Conservation (phyloP, 2,113 vertebrate genomes). For the Lasiurus cinereus region DNA sequence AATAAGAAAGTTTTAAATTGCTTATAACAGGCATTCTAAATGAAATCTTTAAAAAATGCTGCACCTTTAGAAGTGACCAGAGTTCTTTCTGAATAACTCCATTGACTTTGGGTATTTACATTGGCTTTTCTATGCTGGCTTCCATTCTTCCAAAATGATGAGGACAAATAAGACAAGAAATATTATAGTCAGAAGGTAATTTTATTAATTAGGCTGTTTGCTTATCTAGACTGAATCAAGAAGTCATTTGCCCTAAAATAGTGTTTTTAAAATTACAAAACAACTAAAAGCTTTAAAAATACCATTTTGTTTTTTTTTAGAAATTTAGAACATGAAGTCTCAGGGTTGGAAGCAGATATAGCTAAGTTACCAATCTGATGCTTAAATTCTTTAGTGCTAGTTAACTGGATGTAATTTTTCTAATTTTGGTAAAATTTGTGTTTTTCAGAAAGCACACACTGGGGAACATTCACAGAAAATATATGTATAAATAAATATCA, state of each 20-base stretch:
- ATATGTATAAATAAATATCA: not conserved
- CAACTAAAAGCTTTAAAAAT: conserved; percentile 51
- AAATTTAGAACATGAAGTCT: not conserved
- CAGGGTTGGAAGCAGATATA: not conserved
- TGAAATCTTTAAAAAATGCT: conserved; percentile 58
- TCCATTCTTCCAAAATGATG: conserved; percentile 76
- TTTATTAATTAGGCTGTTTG: conserved; percentile 74
- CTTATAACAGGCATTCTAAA: conserved; percentile 60
- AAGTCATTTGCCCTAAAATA: conserved; percentile 38
- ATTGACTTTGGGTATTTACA: conserved; percentile 76
- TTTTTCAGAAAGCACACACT: conserved; percentile 56
- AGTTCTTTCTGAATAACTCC: conserved; percentile 82
- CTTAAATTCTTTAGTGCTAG: conserved; percentile 21
- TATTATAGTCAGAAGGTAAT: conserved; percentile 67
- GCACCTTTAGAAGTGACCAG: conserved; percentile 72
- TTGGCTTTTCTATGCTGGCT: conserved; percentile 77
- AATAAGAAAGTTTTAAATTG: conserved; percentile 62
- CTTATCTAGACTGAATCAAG: conserved; percentile 58
- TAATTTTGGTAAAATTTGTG: conserved; percentile 31
- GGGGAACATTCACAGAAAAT: not conserved
- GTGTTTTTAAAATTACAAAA: conserved; percentile 66
- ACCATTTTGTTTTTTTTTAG: not conserved
- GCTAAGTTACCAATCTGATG: not conserved
- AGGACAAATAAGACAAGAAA: conserved; percentile 73
- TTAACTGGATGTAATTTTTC: conserved; percentile 36